Evolutionary conservation across 2,113 vertebrate species (phyloP).

Genomic region (Eonycteris spelaea): DNA sequence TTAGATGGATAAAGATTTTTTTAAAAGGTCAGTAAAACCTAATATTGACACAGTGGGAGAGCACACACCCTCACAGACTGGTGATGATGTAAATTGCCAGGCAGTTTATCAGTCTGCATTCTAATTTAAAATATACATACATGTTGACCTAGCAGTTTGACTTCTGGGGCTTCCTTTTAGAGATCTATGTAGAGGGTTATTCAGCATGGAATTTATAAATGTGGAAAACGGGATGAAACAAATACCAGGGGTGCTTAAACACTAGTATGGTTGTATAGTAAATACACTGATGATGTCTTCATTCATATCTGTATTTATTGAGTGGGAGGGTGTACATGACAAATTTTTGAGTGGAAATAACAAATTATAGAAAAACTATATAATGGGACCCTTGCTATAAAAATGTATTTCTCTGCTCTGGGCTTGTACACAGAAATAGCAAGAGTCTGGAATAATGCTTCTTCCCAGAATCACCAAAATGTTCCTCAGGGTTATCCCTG

Average conservation of each 20-base stretch:
- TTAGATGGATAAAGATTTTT: conserved; percentile 14
- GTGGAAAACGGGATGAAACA: background rate
- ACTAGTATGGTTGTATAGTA: background rate
- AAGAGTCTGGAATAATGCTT: background rate
- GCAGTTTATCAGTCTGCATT: background rate
- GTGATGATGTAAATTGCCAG: background rate
- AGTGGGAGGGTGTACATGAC: background rate
- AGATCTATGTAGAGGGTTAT: background rate
- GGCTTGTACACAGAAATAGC: background rate
- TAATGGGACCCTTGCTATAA: background rate
- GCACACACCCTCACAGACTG: background rate
- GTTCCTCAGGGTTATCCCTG: background rate
- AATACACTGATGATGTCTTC: background rate
- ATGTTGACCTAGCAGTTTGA: background rate
- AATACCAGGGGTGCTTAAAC: background rate
- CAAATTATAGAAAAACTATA: background rate
- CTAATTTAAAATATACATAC: background rate
- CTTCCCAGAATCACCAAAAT: background rate
- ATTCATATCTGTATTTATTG: background rate
- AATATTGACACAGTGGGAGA: conserved; percentile 21
- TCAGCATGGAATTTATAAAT: background rate
- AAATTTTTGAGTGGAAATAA: background rate
- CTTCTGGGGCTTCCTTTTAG: background rate
- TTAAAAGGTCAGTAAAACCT: conserved; percentile 8
- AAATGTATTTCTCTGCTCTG: background rate